Evolutionary conservation across 2,888 invertebrate genomes (phyloP), one percentile per base, ranked within the genome.

Genomic region (Agrotis clavis): DNA sequence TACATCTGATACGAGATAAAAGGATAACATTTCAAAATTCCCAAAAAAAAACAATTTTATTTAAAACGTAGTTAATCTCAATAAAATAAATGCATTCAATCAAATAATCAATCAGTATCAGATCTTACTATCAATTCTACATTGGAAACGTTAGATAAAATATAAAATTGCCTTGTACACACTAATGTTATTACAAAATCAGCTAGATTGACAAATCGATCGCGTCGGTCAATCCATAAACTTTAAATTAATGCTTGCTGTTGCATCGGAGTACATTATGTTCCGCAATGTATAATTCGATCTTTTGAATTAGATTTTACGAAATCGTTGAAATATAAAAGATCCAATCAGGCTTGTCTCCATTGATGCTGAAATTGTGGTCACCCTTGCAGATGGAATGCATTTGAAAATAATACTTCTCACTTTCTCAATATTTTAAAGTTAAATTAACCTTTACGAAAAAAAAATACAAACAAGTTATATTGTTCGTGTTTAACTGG

Each of bases 151-250:
- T 2, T 56, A 5, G 47, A 79, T 68, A 63, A 66, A 50, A 59
- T 74, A 45, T 6, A 21, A 60, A 48, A 48, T 21, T 51, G 35
- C 21, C 13, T 41, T n/a, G 7, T 59, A 2, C 18, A 19, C 21
- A 18, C 19, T 59, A 53, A 48, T 57, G 6, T 14, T 16, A 50
- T 77, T 74, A 67, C 74, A 53, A 73, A 56, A 79, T 61, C 30
- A n/a, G 18, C 51, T 1, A 25, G 63, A 77, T 77, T 79, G 54
- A 74, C 53, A 65, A 62, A 78, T 62, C 48, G 11, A 25, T 9
- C 18, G 13, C 21, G 13, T 51, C 56, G 13, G 2, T 18, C 19
- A 41, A 21, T 16, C 7, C 25, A n/a, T 56, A 61, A 51, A 65
- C 2, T 48, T 50, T 18, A 60, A 30, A 47, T 30, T 4, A 63